Percentiles rank a stretch among this genome's conserved stretches.
These are phyloP conservation scores for Sebastes elongatus DNA, from an alignment of 2,797 vertebrate genomes.

Conservation along the genomic window DNA sequence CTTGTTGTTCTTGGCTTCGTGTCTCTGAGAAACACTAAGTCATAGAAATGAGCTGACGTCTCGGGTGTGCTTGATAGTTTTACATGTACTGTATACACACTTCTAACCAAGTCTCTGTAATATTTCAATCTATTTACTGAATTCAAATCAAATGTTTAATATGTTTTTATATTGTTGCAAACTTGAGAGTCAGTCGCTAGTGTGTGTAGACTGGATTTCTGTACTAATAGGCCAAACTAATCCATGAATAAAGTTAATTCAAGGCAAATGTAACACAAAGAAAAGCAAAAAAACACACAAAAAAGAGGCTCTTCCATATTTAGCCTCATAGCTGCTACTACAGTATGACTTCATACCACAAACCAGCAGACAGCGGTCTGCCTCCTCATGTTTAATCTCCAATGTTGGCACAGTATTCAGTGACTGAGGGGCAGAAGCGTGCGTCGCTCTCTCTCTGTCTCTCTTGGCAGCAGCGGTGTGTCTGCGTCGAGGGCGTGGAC, in stretches of 20 bases:
- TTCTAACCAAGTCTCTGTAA: background rate
- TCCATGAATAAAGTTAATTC: background rate
- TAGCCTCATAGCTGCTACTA: background rate
- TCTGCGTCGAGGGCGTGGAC: background rate
- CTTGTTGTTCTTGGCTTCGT: conserved; percentile 38
- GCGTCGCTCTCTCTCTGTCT: background rate
- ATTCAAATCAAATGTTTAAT: background rate
- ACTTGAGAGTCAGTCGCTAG: background rate
- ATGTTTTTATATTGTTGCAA: background rate
- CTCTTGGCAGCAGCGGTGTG: background rate
- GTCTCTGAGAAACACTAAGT: conserved; percentile 24
- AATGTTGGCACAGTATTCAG: background rate
- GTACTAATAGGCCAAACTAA: no score
- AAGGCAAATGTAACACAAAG: background rate
- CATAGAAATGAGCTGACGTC: background rate
- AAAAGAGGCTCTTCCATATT: background rate
- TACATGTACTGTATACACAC: background rate
- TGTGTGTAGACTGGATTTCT: background rate
- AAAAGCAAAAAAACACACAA: background rate
- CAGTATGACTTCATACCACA: background rate
- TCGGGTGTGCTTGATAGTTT: background rate
- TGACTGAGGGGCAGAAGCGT: background rate
- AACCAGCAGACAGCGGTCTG: background rate
- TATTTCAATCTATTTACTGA: background rate
- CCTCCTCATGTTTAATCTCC: background rate